Evolutionary conservation across 2,888 invertebrate genomes (phyloP).

Genomic region (Microctonus aethiopoides): DNA sequence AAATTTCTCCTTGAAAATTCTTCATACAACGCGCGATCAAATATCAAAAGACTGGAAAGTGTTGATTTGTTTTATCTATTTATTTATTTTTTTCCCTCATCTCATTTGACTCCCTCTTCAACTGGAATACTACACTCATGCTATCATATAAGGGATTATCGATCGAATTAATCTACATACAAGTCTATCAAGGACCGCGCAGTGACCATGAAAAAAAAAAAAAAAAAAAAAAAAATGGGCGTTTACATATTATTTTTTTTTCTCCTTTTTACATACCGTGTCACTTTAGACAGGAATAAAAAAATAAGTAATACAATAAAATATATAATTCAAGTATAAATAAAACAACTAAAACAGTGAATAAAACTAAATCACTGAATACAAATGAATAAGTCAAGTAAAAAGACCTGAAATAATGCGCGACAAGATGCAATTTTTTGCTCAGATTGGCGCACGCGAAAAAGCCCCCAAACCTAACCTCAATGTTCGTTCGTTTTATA

Average conservation of each 20-base stretch:
- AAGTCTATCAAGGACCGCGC: not conserved
- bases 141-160: not conserved
- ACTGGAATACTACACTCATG: not conserved
- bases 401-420: slow-evolving; percentile 41
- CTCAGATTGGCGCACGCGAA: slow-evolving; percentile 48
- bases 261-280: not conserved
- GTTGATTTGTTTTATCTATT: too few species aligned
- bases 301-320: too few species aligned
- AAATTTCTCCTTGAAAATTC: not conserved
- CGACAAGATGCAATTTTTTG: slow-evolving; percentile 53
- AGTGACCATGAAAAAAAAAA: not conserved
- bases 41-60: not conserved
- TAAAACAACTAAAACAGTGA: not conserved
- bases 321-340: not conserved
- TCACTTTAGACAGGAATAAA: not conserved
- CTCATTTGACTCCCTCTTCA: too few species aligned
- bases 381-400: not conserved
- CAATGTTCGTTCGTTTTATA: slow-evolving; percentile 37
- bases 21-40: not conserved
- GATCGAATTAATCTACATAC: not conserved
- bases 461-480: slow-evolving; percentile 55
- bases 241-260: not conserved
- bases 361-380: not conserved
- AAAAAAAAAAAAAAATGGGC: not conserved
- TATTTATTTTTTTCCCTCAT: too few species aligned